Base-by-base conservation (phyloP, 2,113 vertebrate genomes). In the Malurus alboscapulatus region DNA sequence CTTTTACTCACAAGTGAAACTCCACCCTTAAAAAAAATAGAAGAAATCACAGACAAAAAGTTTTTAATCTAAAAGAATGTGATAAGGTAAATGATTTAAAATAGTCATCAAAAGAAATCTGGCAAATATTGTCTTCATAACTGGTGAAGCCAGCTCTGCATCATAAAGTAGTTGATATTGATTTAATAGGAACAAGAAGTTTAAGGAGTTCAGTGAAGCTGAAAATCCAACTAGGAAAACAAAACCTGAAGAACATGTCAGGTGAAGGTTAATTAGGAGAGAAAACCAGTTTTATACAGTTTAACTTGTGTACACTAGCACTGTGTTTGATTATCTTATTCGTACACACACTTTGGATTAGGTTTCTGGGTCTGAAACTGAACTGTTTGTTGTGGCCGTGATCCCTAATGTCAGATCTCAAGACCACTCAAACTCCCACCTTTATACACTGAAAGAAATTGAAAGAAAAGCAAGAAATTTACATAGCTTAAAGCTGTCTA, bases 211-310 rank as follows among this genome's bases (percentile, higher is more conserved):
- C 73, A 91, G 30, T 90, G 71, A 95, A 36, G 91, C 83, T 93
- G 69, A 93, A 96, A 93, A 88, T 87, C 44, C 85, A 88, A 6
- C 42, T 48, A 83, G 17, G 44, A 78, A 85, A 92, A 94, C 75
- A 85, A 47, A 73, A 77, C 32, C 62, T 69, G 24, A 67, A 84
- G 38, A 92, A 69, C 14, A 18, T 0, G 10, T 57, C 66, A 93
- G 36, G 53, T 84, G 34, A 94, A 96, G 54, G 59, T 88, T 84
- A 95, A 93, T 78, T 58, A 73, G 92, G 44, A 91, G n/a, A 72
- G 34, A 83, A 92, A 90, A 84, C 45, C 85, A 82, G 83, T 81
- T 94, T 84, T 27, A 19, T n/a, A 53, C 53, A 61, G 68, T 84
- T 92, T 48, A 92, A 80, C 47, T 55, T 78, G 58, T 53, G 66